Conservation (phyloP, 1,140 invertebrate species). For the Cydia strobilella region DNA sequence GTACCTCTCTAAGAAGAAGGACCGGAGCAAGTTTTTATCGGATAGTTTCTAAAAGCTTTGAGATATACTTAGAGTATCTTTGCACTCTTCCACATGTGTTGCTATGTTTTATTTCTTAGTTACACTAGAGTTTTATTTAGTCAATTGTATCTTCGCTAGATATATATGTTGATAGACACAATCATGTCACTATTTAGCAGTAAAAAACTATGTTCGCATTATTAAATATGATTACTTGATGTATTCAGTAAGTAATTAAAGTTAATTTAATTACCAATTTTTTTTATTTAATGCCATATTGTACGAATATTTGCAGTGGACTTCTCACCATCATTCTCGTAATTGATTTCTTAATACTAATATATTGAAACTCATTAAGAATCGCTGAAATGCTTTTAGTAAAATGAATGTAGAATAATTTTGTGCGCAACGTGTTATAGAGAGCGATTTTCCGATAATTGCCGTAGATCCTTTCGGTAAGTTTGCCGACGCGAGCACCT, state of each 20-base stretch:
- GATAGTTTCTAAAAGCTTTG: slow-evolving; percentile 31
- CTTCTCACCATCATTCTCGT: slow-evolving; percentile 35
- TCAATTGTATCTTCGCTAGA: background rate
- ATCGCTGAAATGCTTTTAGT: slow-evolving; percentile 47
- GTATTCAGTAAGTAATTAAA: no score
- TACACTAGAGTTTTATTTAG: background rate
- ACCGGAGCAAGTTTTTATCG: slow-evolving; percentile 22
- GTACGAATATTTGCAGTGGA: slow-evolving; percentile 32
- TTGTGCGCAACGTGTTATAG: slow-evolving; percentile 53
- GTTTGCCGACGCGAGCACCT: slow-evolving; percentile 60
- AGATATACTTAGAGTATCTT: slow-evolving; percentile 5
- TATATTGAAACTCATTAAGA: slow-evolving; percentile 43
- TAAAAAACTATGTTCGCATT: no score
- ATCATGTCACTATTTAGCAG: no score
- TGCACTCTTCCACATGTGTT: slow-evolving; percentile 31
- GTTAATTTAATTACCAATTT: no score
- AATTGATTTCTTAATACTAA: slow-evolving; percentile 44
- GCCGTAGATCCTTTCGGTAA: slow-evolving; percentile 50
- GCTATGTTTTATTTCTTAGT: slow-evolving; percentile 6
- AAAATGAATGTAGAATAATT: slow-evolving; percentile 60
- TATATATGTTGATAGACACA: background rate
- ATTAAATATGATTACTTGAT: no score
- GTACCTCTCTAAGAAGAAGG: slow-evolving; percentile 21
- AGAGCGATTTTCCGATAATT: slow-evolving; percentile 64
- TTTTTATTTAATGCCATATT: background rate